phyloP scores from a whole-genome alignment of 2,888 invertebrate species.

The Boloria selene region DNA sequence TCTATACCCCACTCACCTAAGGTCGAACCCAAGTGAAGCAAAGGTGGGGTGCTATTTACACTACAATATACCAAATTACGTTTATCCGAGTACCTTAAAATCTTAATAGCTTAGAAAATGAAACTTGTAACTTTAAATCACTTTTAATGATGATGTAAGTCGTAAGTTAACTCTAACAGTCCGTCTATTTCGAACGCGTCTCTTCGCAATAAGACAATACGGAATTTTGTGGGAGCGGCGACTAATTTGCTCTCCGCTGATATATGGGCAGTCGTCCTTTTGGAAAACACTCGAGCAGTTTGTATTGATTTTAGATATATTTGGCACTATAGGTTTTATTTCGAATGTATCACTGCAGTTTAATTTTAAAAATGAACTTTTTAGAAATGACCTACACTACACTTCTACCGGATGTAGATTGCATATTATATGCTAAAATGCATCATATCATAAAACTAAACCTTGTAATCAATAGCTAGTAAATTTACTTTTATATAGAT shows the following conservation, averaged over 20 bases:
- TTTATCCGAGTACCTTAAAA: not conserved
- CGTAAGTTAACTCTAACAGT: not conserved
- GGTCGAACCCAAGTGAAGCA: too few species aligned
- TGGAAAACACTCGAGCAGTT: conserved; percentile 17
- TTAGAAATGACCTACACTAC: too few species aligned
- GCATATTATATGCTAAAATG: too few species aligned
- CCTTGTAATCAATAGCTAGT: too few species aligned
- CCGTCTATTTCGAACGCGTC: conserved; percentile 6
- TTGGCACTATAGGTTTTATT: too few species aligned
- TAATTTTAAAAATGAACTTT: not conserved
- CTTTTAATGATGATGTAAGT: conserved; percentile 1
- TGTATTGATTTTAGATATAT: not conserved
- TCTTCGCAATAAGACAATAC: conserved; percentile 15
- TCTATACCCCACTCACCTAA: too few species aligned
- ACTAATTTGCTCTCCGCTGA: conserved; percentile 40
- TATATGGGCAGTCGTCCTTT: conserved; percentile 22
- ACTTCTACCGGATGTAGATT: too few species aligned
- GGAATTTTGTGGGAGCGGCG: conserved; percentile 35
- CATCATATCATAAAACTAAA: too few species aligned
- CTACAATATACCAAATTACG: not conserved
- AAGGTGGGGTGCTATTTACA: too few species aligned
- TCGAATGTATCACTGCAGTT: not conserved
- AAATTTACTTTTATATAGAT: too few species aligned
- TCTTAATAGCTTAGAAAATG: not conserved
- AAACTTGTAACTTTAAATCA: not conserved